These are phyloP conservation scores for Colletes collaris DNA, from an alignment of 2,888 invertebrate species.

Conservation along the genomic window DNA sequence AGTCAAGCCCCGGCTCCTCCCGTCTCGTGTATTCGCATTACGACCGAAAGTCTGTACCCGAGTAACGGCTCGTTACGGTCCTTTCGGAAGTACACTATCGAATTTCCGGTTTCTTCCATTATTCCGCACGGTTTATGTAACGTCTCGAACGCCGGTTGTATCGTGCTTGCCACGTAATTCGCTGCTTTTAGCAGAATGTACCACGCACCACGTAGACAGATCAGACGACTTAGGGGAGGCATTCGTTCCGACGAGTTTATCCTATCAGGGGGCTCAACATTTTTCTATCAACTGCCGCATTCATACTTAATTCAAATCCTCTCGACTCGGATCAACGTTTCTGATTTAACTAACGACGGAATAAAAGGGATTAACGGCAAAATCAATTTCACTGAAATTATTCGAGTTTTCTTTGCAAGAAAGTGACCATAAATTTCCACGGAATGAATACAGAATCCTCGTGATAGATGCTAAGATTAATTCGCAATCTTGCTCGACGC, in stretches of 20 bases:
- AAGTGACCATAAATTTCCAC: no score
- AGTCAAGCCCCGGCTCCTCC: slow-evolving; percentile 80
- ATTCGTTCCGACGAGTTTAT: no score
- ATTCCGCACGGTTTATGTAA: slow-evolving; percentile 59
- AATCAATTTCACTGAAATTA: no score
- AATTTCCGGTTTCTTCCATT: slow-evolving; percentile 70
- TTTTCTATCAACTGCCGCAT: no score
- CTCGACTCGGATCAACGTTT: no score
- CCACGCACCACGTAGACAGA: background rate
- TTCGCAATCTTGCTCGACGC: background rate
- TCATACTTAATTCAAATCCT: no score
- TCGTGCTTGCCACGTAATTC: slow-evolving; percentile 30
- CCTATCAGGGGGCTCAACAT: no score
- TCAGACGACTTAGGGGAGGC: no score
- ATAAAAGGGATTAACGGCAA: no score
- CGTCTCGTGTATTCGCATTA: slow-evolving; percentile 80
- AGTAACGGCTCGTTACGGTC: slow-evolving; percentile 76
- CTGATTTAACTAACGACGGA: no score
- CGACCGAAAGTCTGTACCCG: slow-evolving; percentile 73
- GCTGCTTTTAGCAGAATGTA: slow-evolving; percentile 40
- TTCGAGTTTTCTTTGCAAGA: no score
- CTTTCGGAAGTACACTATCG: slow-evolving; percentile 63
- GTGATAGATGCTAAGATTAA: background rate
- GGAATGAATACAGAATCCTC: no score
- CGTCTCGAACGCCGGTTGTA: slow-evolving; percentile 30